A percentile compares a stretch with the other conserved stretches of the same genome.
Conservation (phyloP, 2,113 vertebrate species). For the Mesembrinibis cayennensis region DNA sequence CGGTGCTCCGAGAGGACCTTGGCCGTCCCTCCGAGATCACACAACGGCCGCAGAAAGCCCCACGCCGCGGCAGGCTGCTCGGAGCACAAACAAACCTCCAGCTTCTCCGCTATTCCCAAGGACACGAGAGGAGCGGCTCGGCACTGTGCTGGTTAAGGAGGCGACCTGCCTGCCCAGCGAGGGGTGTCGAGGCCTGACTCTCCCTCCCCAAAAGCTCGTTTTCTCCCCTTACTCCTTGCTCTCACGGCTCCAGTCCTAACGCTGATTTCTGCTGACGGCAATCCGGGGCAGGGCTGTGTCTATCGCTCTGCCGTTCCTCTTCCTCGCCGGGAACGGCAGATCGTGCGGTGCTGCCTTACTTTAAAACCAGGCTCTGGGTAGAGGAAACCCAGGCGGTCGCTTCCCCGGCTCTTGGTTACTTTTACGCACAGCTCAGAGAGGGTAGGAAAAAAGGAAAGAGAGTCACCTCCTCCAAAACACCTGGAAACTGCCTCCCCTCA, state of each 20-base stretch:
- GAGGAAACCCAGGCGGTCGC: fast-evolving
- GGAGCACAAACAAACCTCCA: neutral
- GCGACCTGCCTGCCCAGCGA: fast-evolving
- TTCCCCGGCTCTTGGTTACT: neutral
- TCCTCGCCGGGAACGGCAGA: fast-evolving
- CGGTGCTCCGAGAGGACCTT: fast-evolving
- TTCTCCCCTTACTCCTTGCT: neutral
- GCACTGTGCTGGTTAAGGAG: fast-evolving
- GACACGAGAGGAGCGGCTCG: fast-evolving
- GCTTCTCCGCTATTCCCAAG: neutral
- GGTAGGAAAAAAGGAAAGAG: too few species aligned
- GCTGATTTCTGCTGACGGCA: neutral
- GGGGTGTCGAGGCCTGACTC: neutral
- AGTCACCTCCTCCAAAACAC: neutral
- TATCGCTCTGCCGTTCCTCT: neutral
- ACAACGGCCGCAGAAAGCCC: neutral
- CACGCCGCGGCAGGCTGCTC: fast-evolving
- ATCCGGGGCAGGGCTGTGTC: neutral
- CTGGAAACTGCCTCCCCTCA: neutral
- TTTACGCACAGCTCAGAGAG: neutral
- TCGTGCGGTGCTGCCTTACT: neutral
- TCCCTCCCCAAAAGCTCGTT: neutral
- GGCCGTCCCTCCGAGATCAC: neutral
- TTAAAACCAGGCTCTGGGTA: neutral
- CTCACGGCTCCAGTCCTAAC: neutral